These are phyloP conservation scores for Brachystomella parvula DNA, from an alignment of 1,140 invertebrate genomes.

Conservation along the genomic window DNA sequence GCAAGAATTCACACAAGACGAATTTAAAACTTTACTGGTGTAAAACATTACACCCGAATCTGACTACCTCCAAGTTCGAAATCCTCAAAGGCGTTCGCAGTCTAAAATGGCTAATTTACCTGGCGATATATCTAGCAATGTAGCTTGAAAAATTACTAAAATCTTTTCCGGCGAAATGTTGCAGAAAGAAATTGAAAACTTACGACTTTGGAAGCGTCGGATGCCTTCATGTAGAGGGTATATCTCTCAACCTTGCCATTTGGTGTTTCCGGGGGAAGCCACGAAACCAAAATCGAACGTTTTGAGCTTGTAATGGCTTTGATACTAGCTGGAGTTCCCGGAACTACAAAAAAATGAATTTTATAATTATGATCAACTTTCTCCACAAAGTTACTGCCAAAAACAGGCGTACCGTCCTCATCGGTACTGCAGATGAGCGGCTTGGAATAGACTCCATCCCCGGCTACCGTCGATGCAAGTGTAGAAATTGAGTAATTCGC, in stretches of 20 bases:
- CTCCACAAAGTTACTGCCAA: constrained; percentile 2
- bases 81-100: too few species aligned
- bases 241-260: constrained; percentile 55
- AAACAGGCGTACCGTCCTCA: constrained; percentile 42
- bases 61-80: too few species aligned
- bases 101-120: background rate
- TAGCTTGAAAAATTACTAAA: background rate
- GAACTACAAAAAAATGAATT: constrained; percentile 51
- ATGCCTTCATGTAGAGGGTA: constrained; percentile 55
- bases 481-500: constrained; percentile 49
- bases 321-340: constrained; percentile 73
- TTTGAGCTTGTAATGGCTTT: constrained; percentile 76
- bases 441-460: constrained; percentile 47
- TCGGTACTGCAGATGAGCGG: constrained; percentile 47
- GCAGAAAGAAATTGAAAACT: constrained; percentile 1
- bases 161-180: background rate
- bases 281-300: constrained; percentile 77
- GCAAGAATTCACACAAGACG: too few species aligned
- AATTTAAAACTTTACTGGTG: too few species aligned
- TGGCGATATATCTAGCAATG: background rate
- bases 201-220: constrained; percentile 29
- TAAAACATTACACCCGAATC: too few species aligned
- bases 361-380: too few species aligned
- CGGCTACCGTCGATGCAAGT: constrained; percentile 48
- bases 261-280: constrained; percentile 53